Conservation (phyloP, 2,888 invertebrate genomes). For the Hemaris fuciformis region DNA sequence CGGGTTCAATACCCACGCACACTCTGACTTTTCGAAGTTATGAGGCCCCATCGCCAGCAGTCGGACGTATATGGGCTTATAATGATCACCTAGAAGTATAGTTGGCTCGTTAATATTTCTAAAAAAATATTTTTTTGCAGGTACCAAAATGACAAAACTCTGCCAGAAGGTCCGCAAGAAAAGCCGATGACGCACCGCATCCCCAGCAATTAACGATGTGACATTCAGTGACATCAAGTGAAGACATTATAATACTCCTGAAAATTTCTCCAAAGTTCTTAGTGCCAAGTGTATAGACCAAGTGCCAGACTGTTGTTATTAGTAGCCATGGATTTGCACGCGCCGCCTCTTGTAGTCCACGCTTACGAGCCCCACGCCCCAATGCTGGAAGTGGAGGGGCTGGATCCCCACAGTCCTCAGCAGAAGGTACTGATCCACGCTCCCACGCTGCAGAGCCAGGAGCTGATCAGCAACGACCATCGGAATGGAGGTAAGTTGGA, state of each 20-base stretch:
- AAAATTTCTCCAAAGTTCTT: slow-evolving; percentile 38
- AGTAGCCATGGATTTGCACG: slow-evolving; percentile 69
- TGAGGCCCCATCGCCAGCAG: no score
- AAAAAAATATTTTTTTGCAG: slow-evolving; percentile 41
- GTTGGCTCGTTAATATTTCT: not conserved
- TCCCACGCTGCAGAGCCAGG: slow-evolving; percentile 68
- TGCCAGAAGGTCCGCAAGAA: slow-evolving; percentile 64
- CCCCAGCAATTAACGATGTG: slow-evolving; percentile 45
- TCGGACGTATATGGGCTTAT: no score
- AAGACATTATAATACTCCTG: slow-evolving; percentile 58
- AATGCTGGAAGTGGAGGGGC: slow-evolving; percentile 69
- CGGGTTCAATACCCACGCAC: no score
- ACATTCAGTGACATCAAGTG: slow-evolving; percentile 39
- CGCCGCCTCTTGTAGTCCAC: slow-evolving; percentile 70
- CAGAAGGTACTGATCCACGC: slow-evolving; percentile 76
- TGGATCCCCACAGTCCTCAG: slow-evolving; percentile 75
- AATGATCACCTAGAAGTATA: not conserved
- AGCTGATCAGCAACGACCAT: slow-evolving; percentile 67
- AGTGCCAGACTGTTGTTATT: slow-evolving; percentile 12
- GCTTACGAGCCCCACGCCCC: slow-evolving; percentile 76
- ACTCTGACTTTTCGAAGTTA: no score
- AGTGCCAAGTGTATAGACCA: slow-evolving; percentile 12
- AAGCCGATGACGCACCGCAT: slow-evolving; percentile 30
- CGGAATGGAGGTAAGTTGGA: slow-evolving; percentile 71
- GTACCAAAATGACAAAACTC: slow-evolving; percentile 60